Percentiles rank a stretch among this genome's conserved stretches.
Evolutionary conservation across 1,140 invertebrate genomes (phyloP).

Genomic region (Gryon sp.): DNA sequence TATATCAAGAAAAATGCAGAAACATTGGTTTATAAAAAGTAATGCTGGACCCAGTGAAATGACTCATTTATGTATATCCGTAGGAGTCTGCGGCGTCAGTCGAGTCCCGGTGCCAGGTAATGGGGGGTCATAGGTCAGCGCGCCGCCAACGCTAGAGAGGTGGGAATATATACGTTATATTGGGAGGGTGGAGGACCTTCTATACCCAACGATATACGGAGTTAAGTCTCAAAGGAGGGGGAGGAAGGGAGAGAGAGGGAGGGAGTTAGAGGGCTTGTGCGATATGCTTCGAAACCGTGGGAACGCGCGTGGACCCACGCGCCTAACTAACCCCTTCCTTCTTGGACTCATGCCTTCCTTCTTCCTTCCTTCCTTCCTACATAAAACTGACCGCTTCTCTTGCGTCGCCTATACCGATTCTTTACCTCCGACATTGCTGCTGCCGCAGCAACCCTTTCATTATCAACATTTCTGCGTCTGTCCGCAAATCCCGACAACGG

Average conservation of each 20-base stretch:
- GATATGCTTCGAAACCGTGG: conserved; percentile 78
- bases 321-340: conserved; percentile 76
- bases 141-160: conserved; percentile 76
- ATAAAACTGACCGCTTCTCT: conserved; percentile 44
- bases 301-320: conserved; percentile 78
- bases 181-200: conserved; percentile 58
- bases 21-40: conserved; percentile 19
- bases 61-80: conserved; percentile 71
- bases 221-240: conserved; percentile 58
- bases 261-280: conserved; percentile 74
- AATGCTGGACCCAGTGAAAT: conserved; percentile 53
- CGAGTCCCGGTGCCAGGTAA: conserved; percentile 76
- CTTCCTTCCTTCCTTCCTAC: conserved; percentile 55
- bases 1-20: conserved; percentile 29
- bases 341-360: conserved; percentile 6
- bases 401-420: conserved; percentile 45
- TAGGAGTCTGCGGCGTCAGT: conserved; percentile 74
- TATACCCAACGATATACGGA: conserved; percentile 56
- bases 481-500: conserved; percentile 36
- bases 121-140: conserved; percentile 78
- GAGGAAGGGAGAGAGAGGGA: conserved; percentile 64
- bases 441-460: conserved; percentile 68
- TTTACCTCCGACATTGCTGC: conserved; percentile 64
- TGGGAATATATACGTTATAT: conserved; percentile 72
- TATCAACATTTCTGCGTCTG: conserved; percentile 68